Conservation (phyloP, 2,797 vertebrate species). For the Falco rusticolus region DNA sequence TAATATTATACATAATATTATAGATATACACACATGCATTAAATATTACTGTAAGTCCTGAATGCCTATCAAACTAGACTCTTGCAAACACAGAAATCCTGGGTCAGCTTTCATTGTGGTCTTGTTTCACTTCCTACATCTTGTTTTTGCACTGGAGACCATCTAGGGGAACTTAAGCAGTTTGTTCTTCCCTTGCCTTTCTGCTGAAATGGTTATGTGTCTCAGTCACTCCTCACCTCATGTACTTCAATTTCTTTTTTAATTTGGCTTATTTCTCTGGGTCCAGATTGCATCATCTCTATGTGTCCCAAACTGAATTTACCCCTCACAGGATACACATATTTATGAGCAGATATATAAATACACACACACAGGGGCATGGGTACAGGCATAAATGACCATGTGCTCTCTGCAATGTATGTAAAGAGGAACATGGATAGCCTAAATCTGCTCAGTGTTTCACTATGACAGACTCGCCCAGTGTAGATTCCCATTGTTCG, state of each 20-base stretch:
- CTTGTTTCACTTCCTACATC: constrained; percentile 52
- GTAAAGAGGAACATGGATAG: neutral
- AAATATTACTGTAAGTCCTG: neutral
- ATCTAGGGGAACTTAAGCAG: neutral
- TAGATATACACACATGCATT: neutral
- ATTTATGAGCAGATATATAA: neutral
- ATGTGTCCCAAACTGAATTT: neutral
- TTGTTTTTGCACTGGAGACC: neutral
- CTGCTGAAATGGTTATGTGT: neutral
- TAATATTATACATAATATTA: neutral
- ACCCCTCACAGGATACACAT: neutral
- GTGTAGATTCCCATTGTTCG: neutral
- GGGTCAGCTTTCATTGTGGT: neutral
- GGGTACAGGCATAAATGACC: neutral
- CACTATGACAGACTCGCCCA: neutral
- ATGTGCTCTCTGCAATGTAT: neutral
- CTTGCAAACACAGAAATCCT: neutral
- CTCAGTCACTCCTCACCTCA: neutral
- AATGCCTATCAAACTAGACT: neutral
- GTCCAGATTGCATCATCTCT: neutral
- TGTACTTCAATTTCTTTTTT: neutral
- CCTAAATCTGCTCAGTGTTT: neutral
- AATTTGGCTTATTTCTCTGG: neutral
- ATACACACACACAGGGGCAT: too few species aligned
- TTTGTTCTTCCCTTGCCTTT: constrained; percentile 3